Evolutionary conservation across 2,113 vertebrate species (phyloP).

Genomic region (Nestor notabilis): DNA sequence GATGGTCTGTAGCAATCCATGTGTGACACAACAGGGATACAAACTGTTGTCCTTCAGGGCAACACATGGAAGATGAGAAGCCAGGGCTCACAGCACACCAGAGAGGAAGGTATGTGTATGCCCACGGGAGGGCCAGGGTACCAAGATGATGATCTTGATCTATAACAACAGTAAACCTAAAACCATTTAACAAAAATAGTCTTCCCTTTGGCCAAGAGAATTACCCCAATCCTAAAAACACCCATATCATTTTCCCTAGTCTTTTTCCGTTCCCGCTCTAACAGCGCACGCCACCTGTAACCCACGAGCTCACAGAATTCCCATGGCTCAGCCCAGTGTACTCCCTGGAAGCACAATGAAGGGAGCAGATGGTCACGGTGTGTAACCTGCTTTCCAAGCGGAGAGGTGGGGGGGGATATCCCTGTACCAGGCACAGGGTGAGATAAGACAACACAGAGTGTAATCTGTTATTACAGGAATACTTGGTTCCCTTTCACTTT

Average conservation of each 20-base stretch:
- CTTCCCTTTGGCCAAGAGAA: slow-evolving; percentile 9
- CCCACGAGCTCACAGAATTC: background rate
- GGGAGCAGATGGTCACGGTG: fast-evolving
- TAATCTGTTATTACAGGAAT: background rate
- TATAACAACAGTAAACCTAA: background rate
- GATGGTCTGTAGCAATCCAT: fast-evolving
- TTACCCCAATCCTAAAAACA: background rate
- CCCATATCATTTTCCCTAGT: background rate
- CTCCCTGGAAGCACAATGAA: background rate
- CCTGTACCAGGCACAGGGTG: background rate
- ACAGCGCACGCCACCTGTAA: background rate
- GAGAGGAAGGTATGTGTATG: fast-evolving
- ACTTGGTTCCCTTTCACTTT: background rate
- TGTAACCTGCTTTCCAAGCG: background rate
- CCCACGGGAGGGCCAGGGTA: background rate
- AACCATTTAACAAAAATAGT: background rate
- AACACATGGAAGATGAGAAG: background rate
- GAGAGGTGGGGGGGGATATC: background rate
- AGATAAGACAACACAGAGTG: background rate
- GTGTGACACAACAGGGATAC: background rate
- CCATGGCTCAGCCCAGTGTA: background rate
- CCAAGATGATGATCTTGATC: background rate
- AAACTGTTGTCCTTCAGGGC: background rate
- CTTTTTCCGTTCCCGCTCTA: background rate
- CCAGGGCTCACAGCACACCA: background rate